Evolutionary conservation across 2,113 vertebrate genomes (phyloP).

Genomic region (Elgaria multicarinata): DNA sequence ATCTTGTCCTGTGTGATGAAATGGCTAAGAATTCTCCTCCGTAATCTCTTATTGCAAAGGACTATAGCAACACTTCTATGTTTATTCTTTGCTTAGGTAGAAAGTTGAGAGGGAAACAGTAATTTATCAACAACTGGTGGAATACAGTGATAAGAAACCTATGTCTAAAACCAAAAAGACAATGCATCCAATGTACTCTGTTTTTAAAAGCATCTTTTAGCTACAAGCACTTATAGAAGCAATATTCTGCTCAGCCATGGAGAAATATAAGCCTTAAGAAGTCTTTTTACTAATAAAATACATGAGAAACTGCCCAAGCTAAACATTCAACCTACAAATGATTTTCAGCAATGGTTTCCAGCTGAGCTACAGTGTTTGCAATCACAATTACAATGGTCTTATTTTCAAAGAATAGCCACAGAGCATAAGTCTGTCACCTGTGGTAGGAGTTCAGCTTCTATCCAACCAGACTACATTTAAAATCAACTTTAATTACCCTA

Average conservation of each 20-base stretch:
- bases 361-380: constrained; percentile 66
- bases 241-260: background rate
- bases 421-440: constrained; percentile 55
- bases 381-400: constrained; percentile 51
- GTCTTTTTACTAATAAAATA: constrained; percentile 23
- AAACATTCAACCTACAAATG: constrained; percentile 69
- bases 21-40: background rate
- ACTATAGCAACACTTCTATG: background rate
- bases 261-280: constrained; percentile 42
- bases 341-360: constrained; percentile 66
- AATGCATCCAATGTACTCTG: background rate
- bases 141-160: background rate
- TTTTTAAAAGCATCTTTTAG: background rate
- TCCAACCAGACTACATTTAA: constrained; percentile 55
- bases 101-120: no score
- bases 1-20: background rate
- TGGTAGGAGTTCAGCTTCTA: constrained; percentile 53
- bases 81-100: background rate
- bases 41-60: background rate
- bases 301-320: constrained; percentile 47
- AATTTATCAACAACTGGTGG: background rate
- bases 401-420: constrained; percentile 61
- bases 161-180: background rate
- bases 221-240: background rate
- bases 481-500: constrained; percentile 58